A percentile compares a stretch with the other conserved stretches of the same genome.
Evolutionary conservation across 2,797 vertebrate species (phyloP).

Genomic region (Scyliorhinus canicula): DNA sequence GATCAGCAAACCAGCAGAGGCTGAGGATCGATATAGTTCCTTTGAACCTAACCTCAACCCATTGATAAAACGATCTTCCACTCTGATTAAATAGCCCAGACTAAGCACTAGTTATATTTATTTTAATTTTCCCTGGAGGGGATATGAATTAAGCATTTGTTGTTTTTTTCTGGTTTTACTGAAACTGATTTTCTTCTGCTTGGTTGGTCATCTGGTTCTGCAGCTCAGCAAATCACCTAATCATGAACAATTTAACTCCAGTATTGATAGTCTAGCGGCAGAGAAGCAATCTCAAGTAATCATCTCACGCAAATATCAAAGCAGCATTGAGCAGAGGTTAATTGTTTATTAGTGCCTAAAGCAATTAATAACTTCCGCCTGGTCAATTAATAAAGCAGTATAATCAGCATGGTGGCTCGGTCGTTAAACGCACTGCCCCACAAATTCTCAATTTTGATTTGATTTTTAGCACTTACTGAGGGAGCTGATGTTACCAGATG

Average conservation of each 20-base stretch:
- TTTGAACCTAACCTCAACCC: conserved; percentile 27
- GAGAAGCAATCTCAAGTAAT: neutral
- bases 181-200: neutral
- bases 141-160: conserved; percentile 24
- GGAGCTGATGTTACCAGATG: neutral
- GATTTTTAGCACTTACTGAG: neutral
- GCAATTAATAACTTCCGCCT: conserved; percentile 9
- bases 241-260: neutral
- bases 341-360: neutral
- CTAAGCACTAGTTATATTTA: neutral
- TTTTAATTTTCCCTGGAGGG: conserved; percentile 8
- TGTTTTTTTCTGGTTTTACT: neutral
- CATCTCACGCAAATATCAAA: conserved; percentile 2
- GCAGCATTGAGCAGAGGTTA: neutral
- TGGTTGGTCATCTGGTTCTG: neutral
- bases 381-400: neutral
- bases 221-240: neutral
- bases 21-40: neutral
- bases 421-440: neutral
- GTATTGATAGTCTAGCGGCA: neutral
- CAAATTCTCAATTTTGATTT: too few relatives aligned
- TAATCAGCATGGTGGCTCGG: neutral
- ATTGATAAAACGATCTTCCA: conserved; percentile 13
- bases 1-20: neutral
- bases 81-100: conserved; percentile 19